A percentile compares a stretch with the other conserved stretches of the same genome.
Conservation (phyloP, 2,888 invertebrate genomes). For the Nipponacmea schrenckii region DNA sequence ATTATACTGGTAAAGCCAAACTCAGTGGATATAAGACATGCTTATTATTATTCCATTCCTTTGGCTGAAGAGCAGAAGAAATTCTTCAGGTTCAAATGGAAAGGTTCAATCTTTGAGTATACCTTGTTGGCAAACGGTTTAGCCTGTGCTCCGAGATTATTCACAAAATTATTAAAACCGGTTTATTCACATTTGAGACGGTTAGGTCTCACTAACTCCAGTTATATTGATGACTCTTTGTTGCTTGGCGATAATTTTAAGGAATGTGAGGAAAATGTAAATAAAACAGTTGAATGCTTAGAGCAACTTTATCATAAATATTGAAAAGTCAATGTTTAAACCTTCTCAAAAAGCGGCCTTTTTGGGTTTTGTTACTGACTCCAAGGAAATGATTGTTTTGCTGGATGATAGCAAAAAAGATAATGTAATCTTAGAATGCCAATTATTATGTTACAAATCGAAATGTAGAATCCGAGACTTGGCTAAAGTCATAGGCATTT, state of each 20-base stretch:
- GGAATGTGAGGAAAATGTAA: background rate
- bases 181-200: constrained; percentile 1
- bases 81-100: no score
- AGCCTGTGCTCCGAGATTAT: background rate
- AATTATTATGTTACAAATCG: background rate
- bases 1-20: background rate
- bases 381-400: background rate
- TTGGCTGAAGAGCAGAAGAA: background rate
- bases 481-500: background rate
- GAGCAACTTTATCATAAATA: background rate
- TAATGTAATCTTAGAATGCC: background rate
- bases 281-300: background rate
- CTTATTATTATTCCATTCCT: background rate
- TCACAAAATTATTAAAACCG: background rate
- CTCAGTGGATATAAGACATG: background rate
- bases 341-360: background rate
- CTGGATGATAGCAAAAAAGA: background rate
- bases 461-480: background rate
- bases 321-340: background rate
- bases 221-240: constrained; percentile 2
- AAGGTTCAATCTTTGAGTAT: background rate
- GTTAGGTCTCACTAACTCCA: background rate
- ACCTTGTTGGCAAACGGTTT: background rate
- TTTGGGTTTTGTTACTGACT: background rate
- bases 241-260: background rate